These are phyloP conservation scores for Mesochorus sp. DNA, from an alignment of 2,888 invertebrate genomes.

Conservation along the genomic window DNA sequence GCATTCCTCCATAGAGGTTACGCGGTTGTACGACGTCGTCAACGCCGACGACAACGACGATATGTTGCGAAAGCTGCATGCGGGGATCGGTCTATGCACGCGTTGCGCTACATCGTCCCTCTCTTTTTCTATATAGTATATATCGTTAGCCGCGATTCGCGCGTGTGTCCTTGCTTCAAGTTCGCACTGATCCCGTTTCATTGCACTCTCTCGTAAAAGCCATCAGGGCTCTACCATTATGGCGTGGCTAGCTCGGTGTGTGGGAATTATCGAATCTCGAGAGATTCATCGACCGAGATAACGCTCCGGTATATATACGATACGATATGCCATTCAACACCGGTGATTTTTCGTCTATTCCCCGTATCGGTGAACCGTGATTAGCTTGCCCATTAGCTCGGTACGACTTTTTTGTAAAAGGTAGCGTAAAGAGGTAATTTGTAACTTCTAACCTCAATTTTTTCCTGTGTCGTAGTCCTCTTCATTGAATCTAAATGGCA, in stretches of 20 bases:
- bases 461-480: no score
- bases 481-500: no score
- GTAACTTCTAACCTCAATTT: no score
- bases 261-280: not conserved
- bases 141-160: conserved; percentile 79
- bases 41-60: conserved; percentile 46
- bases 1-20: conserved; percentile 82
- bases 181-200: conserved; percentile 76
- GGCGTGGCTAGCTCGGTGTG: no score
- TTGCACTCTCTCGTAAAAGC: conserved; percentile 48
- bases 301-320: not conserved
- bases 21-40: conserved; percentile 71
- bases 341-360: no score
- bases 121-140: conserved; percentile 11
- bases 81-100: conserved; percentile 50
- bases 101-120: conserved; percentile 19
- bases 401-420: no score
- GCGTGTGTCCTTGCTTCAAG: conserved; percentile 80
- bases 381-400: no score
- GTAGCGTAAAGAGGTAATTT: no score
- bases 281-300: not conserved
- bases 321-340: not conserved
- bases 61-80: conserved; percentile 61
- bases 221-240: not conserved
- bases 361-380: no score